Evolutionary conservation across 92 coral and sea anemone genomes (phyloP), one percentile per base, ranked within the genome.

Genomic region (Blastomussa wellsi): DNA sequence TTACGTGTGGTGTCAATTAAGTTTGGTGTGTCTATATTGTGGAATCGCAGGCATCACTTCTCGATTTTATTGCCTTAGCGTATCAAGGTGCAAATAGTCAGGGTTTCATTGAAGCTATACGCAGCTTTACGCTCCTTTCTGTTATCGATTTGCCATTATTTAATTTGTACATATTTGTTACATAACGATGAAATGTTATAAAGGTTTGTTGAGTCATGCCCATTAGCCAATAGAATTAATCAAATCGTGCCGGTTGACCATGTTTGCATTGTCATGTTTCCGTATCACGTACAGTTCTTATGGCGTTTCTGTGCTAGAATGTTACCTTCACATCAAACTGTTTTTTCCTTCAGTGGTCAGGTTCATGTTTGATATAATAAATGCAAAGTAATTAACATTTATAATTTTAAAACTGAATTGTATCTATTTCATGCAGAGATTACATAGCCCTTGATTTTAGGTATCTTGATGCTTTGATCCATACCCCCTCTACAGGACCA

Each of bases 231-330:
- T 29, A 29, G 31, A 24, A 57, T 29, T 57, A 22, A 57, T 57
- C 65, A 57, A 57, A 24, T 57, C 65, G 29, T 8, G 68, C 11
- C 33, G 28, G 4, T 51, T 51, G 57, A 51, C 57, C 16, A 4
- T 62, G 15, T 62, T 28, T 12, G 65, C 65, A 22, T 57, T 57
- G 65, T 57, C 29, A 57, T 57, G 68, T 62, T 62, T 62, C 68
- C 68, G 68, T 28, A 29, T 62, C 68, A 62, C 68, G 68, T 62
- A 62, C n/a, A n/a, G n/a, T n/a, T n/a, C 68, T 62, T 28, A 29
- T 62, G 68, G 28, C 68, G 68, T 17, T 62, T 51, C 57, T 51
- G 57, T 51, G n/a, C n/a, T 19, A n/a, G 14, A 10, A 60, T 24
- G 67, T 60, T 60, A 60, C 67, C 67, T 60, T 24, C 16, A 5